Evolutionary conservation across 2,888 invertebrate species (phyloP).

Genomic region (Andrena dorsata): DNA sequence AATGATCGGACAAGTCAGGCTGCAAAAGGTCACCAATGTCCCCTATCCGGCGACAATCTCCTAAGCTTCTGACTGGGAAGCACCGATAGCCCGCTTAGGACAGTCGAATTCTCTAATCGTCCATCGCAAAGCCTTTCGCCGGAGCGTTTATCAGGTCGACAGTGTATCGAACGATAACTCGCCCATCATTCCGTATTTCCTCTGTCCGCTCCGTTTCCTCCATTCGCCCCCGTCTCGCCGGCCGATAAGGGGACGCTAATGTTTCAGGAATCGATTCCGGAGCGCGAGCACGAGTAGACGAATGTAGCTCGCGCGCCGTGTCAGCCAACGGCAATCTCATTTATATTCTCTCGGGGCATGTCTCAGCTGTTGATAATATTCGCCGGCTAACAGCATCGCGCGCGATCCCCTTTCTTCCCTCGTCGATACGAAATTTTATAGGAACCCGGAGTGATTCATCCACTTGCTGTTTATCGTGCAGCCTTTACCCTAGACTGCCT

Average conservation of each 20-base stretch:
- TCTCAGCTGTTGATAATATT: slow-evolving; percentile 51
- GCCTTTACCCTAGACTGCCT: slow-evolving; percentile 58
- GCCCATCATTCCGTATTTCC: not conserved
- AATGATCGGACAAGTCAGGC: no score
- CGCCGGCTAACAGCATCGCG: slow-evolving; percentile 8
- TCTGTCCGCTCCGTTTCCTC: not conserved
- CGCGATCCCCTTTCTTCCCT: not conserved
- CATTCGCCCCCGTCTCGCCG: not conserved
- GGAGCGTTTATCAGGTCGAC: not conserved
- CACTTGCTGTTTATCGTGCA: slow-evolving; percentile 42
- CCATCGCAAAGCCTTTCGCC: not conserved
- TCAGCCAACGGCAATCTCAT: slow-evolving; percentile 24
- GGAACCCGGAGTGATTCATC: slow-evolving; percentile 50
- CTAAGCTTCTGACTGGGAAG: no score
- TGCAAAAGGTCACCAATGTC: no score
- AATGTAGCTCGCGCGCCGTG: slow-evolving; percentile 15
- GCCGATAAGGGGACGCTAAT: slow-evolving; percentile 27
- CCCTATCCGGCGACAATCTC: no score
- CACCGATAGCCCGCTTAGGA: not conserved
- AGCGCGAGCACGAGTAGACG: slow-evolving; percentile 1
- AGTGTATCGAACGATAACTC: slow-evolving; percentile 19
- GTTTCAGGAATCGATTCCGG: slow-evolving; percentile 22
- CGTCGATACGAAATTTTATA: slow-evolving; percentile 45
- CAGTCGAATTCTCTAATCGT: not conserved
- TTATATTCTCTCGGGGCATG: slow-evolving; percentile 32